phyloP scores from a whole-genome alignment of 2,113 vertebrate species.

The Willisornis vidua region DNA sequence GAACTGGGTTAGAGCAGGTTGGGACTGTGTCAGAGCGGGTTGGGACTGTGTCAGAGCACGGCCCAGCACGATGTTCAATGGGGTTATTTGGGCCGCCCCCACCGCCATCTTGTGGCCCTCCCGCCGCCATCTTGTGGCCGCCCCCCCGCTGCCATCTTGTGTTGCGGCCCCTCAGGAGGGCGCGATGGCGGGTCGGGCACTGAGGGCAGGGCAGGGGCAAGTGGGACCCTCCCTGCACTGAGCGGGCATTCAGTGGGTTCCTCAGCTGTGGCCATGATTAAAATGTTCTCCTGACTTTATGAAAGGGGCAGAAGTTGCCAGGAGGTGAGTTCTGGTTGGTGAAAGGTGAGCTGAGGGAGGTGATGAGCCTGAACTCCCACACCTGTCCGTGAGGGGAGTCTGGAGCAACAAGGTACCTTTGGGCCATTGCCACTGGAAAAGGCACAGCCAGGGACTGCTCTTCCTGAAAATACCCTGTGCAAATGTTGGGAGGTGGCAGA shows the following conservation, averaged over 20 bases:
- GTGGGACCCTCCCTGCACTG: rapidly evolving
- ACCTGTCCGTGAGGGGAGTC: background rate
- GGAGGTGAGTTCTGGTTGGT: no score
- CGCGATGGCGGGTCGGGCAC: rapidly evolving
- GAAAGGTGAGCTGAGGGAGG: background rate
- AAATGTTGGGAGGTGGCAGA: background rate
- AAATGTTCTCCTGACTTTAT: rapidly evolving
- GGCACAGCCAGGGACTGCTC: rapidly evolving
- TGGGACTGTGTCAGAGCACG: no score
- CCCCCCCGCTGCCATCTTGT: no score
- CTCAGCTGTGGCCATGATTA: rapidly evolving
- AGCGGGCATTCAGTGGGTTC: rapidly evolving
- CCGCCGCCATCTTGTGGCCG: no score
- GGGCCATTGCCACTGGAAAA: rapidly evolving
- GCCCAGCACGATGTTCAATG: no score
- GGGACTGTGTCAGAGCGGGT: no score
- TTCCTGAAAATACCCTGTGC: background rate
- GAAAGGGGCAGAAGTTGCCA: background rate
- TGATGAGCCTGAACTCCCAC: rapidly evolving
- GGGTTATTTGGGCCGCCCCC: no score
- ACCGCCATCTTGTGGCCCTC: no score
- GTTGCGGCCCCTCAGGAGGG: no score
- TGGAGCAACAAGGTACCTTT: background rate
- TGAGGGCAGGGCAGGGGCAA: rapidly evolving
- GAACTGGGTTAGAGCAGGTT: no score